These are phyloP conservation scores for Lymantria monacha DNA, from an alignment of 2,888 invertebrate species.

Conservation along the genomic window DNA sequence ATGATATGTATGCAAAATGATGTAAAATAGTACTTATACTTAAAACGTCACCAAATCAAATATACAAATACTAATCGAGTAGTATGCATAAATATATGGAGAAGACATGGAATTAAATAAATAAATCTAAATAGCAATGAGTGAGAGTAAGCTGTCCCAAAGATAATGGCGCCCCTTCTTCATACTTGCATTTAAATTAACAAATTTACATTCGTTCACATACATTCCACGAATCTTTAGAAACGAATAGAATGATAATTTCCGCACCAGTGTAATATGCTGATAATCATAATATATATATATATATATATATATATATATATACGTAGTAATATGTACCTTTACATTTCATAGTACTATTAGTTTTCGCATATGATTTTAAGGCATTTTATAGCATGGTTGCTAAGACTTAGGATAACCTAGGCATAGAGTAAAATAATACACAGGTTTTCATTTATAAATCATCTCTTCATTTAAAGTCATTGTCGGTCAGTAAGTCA, in stretches of 20 bases:
- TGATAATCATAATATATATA: constrained; percentile 12
- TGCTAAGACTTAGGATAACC: too few relatives aligned
- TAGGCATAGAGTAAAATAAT: too few relatives aligned
- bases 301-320: constrained; percentile 29
- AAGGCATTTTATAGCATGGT: too few relatives aligned
- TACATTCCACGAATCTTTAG: constrained; percentile 34
- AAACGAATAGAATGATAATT: constrained; percentile 27
- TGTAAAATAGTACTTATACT: too few relatives aligned
- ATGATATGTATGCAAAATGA: too few relatives aligned
- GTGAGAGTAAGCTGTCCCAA: constrained; percentile 20
- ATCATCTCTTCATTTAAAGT: too few relatives aligned
- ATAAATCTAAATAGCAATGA: constrained; percentile 17
- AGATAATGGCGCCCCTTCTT: constrained; percentile 19
- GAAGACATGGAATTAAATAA: background rate
- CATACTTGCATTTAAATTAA: constrained; percentile 32
- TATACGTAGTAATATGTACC: background rate
- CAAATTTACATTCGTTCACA: constrained; percentile 34
- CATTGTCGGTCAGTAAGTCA: too few relatives aligned
- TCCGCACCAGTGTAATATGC: constrained; percentile 21
- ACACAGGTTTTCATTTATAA: too few relatives aligned
- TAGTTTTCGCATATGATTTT: too few relatives aligned
- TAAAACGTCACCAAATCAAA: too few relatives aligned
- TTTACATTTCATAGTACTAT: too few relatives aligned
- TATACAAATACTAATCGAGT: too few relatives aligned
- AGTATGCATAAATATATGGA: background rate